phyloP scores from a whole-genome alignment of 2,888 invertebrate species.

The Pterostichus madidus region DNA sequence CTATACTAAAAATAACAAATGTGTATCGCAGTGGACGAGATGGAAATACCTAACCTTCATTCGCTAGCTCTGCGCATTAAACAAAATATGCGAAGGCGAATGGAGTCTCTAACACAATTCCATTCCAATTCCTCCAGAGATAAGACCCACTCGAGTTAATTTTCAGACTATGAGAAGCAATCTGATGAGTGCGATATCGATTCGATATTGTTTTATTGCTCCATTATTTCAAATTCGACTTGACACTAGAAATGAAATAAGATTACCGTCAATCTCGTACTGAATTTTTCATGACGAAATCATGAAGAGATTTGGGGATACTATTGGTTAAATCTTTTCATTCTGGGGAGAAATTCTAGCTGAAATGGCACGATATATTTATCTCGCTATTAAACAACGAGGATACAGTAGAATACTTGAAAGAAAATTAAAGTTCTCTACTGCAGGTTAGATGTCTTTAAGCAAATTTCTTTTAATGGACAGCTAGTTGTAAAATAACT shows the following conservation, averaged over 20 bases:
- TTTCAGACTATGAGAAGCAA: conserved; percentile 31
- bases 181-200: conserved; percentile 45
- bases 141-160: conserved; percentile 20
- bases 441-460: background rate
- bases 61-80: background rate
- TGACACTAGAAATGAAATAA: conserved; percentile 36
- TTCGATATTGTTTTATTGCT: conserved; percentile 49
- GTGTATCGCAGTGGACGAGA: too few species aligned
- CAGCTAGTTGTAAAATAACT: too few species aligned
- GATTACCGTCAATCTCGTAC: conserved; percentile 37
- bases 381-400: conserved; percentile 4
- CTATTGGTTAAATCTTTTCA: conserved; percentile 31
- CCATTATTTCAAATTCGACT: conserved; percentile 44
- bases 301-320: conserved; percentile 35
- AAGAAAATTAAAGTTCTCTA: conserved; percentile 26
- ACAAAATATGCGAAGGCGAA: conserved; percentile 36
- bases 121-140: conserved; percentile 36
- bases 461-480: too few species aligned
- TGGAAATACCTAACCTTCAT: too few species aligned
- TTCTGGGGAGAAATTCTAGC: background rate
- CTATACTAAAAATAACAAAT: too few species aligned
- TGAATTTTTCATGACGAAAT: conserved; percentile 47
- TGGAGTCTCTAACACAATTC: conserved; percentile 26
- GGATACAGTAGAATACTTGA: conserved; percentile 15
- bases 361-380: conserved; percentile 7